These are phyloP conservation scores for Agrilus mali DNA, from an alignment of 2,888 invertebrate genomes.

Conservation along the genomic window DNA sequence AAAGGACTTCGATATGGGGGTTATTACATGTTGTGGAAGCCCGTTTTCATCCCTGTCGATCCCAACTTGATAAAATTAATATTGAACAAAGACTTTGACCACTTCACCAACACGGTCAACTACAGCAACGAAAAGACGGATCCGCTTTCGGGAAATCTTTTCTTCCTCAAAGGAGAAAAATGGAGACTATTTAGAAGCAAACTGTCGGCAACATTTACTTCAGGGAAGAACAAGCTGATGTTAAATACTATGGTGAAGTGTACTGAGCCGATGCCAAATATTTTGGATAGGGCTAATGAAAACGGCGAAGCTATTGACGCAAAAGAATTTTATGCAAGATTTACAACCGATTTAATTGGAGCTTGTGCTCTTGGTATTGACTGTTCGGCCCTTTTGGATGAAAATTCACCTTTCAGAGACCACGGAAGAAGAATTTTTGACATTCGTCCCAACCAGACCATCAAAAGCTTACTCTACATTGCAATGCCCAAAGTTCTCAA, in stretches of 20 bases:
- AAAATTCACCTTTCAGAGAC: slow-evolving; percentile 32
- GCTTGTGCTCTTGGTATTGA: slow-evolving; percentile 46
- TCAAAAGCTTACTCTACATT: neutral
- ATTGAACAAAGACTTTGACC: slow-evolving; percentile 43
- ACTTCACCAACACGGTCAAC: slow-evolving; percentile 45
- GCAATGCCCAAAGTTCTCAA: neutral
- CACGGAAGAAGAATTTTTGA: slow-evolving; percentile 4
- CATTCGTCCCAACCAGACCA: too few relatives aligned
- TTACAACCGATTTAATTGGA: slow-evolving; percentile 42
- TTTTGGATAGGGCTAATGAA: slow-evolving; percentile 29
- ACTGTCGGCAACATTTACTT: slow-evolving; percentile 1
- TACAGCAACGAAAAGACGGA: slow-evolving; percentile 25
- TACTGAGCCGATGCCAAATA: slow-evolving; percentile 32
- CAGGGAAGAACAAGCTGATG: neutral
- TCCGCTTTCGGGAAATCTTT: slow-evolving; percentile 41
- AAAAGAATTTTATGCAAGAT: slow-evolving; percentile 39
- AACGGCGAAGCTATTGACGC: slow-evolving; percentile 22
- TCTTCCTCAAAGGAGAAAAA: slow-evolving; percentile 37
- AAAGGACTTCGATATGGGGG: too few relatives aligned
- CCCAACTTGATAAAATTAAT: slow-evolving; percentile 30
- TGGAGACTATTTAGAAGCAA: slow-evolving; percentile 35
- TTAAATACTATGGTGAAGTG: neutral
- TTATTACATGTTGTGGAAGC: slow-evolving; percentile 1
- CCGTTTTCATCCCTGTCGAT: slow-evolving; percentile 20
- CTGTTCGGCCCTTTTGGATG: slow-evolving; percentile 19